Evolutionary conservation across 1,140 invertebrate genomes (phyloP).

Genomic region (Trichonephila inaurata): DNA sequence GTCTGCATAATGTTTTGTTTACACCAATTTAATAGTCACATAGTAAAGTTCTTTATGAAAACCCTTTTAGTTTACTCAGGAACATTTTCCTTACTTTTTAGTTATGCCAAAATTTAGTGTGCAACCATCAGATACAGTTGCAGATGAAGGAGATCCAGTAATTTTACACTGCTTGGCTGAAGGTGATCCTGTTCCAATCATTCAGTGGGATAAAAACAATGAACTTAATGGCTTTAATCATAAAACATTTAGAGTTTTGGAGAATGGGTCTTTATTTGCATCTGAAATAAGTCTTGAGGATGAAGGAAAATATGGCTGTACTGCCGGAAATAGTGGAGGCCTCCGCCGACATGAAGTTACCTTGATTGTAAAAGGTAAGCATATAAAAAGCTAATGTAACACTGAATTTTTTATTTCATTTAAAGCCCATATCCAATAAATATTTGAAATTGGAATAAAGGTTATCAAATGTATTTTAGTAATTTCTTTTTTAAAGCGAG

Average conservation of each 20-base stretch:
- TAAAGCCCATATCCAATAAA: no score
- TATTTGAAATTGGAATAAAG: no score
- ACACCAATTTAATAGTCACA: no score
- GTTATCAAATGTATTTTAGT: no score
- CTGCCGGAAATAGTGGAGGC: constrained; percentile 94
- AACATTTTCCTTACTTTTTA: constrained; percentile 79
- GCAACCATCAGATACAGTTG: constrained; percentile 88
- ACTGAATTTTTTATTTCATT: neutral
- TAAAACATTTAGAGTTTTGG: constrained; percentile 85
- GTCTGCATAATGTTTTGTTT: no score
- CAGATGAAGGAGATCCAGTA: constrained; percentile 87
- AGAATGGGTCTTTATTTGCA: constrained; percentile 92
- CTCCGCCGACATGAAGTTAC: constrained; percentile 90
- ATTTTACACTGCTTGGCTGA: constrained; percentile 91
- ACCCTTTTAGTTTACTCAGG: neutral
- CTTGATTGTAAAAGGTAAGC: constrained; percentile 86
- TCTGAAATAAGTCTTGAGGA: constrained; percentile 88
- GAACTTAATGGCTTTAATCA: constrained; percentile 86
- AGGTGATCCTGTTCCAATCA: constrained; percentile 92
- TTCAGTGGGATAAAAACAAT: constrained; percentile 94
- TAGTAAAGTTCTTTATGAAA: no score
- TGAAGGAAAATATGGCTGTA: constrained; percentile 93
- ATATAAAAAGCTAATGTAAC: neutral
- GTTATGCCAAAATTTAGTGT: constrained; percentile 88
- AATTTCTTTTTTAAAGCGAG: no score